Percentiles rank a stretch among this genome's conserved stretches.
phyloP scores from a whole-genome alignment of 2,888 invertebrate species.

The Epistrophe grossulariae region DNA sequence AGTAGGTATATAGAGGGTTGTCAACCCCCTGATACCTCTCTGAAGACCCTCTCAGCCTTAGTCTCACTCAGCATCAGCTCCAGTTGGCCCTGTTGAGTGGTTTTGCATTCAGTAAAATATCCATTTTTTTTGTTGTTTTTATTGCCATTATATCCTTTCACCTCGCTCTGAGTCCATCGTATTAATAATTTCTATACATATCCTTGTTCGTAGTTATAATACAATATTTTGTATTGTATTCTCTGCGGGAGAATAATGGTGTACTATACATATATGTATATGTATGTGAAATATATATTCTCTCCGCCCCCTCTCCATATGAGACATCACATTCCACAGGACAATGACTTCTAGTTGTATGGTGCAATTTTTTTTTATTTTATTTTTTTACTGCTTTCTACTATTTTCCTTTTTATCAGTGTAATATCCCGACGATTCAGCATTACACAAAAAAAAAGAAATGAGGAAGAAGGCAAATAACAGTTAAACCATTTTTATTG shows the following conservation, averaged over 20 bases:
- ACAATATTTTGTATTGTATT: conserved; percentile 57
- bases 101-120: conserved; percentile 64
- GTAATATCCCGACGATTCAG: conserved; percentile 60
- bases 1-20: background rate
- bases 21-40: background rate
- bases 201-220: conserved; percentile 61
- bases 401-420: conserved; percentile 26
- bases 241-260: conserved; percentile 1
- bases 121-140: conserved; percentile 10
- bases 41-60: conserved; percentile 11
- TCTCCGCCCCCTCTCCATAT: too few species aligned
- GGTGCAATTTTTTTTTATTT: background rate
- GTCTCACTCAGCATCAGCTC: background rate
- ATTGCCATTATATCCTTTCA: conserved; percentile 9
- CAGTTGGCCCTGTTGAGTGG: conserved; percentile 25
- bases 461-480: conserved; percentile 15
- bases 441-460: conserved; percentile 1
- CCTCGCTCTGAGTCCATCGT: conserved; percentile 25
- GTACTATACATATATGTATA: too few species aligned
- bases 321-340: conserved; percentile 55
- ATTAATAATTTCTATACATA: conserved; percentile 68
- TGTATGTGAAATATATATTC: conserved; percentile 7
- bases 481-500: conserved; percentile 66
- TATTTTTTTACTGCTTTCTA: conserved; percentile 18
- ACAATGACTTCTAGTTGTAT: conserved; percentile 64